Percentiles rank a stretch among this genome's conserved stretches.
Conservation (phyloP, 2,113 vertebrate genomes). For the Petaurus breviceps region DNA sequence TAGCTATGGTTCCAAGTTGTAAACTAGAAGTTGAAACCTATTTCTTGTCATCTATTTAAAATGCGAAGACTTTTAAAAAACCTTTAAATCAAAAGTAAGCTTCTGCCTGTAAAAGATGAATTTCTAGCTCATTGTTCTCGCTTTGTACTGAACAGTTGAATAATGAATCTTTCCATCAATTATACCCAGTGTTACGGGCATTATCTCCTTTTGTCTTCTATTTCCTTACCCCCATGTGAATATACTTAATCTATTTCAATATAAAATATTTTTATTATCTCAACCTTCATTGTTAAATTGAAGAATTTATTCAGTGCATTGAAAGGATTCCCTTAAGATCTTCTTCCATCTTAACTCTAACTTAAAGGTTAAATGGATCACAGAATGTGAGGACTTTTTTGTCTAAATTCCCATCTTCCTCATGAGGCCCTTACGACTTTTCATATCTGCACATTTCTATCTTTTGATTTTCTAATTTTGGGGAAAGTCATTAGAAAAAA, state of each 20-base stretch:
- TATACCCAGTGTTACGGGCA: slow-evolving; percentile 9
- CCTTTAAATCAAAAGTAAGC: slow-evolving; percentile 7
- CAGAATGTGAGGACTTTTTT: neutral
- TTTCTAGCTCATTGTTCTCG: slow-evolving; percentile 6
- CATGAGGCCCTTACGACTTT: neutral
- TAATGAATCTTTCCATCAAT: neutral
- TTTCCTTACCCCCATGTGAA: neutral
- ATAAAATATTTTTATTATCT: slow-evolving; percentile 24
- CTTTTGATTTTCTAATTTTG: slow-evolving; percentile 37
- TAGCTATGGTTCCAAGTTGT: slow-evolving; percentile 25
- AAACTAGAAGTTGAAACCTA: neutral
- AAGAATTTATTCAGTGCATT: neutral
- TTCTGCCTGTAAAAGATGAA: neutral
- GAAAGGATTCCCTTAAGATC: neutral
- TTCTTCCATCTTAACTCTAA: neutral
- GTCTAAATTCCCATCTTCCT: neutral
- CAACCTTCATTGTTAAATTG: slow-evolving; percentile 31
- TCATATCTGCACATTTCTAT: neutral
- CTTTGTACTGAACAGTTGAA: slow-evolving; percentile 25
- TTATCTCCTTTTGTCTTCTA: slow-evolving; percentile 12
- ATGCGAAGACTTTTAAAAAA: slow-evolving; percentile 43
- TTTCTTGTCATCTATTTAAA: slow-evolving; percentile 12
- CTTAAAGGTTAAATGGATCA: slow-evolving; percentile 22
- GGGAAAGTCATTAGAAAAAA: neutral
- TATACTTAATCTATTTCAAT: neutral